Conservation (phyloP, 35 echinoderm and acorn worm species). For the Eucidaris tribuloides region DNA sequence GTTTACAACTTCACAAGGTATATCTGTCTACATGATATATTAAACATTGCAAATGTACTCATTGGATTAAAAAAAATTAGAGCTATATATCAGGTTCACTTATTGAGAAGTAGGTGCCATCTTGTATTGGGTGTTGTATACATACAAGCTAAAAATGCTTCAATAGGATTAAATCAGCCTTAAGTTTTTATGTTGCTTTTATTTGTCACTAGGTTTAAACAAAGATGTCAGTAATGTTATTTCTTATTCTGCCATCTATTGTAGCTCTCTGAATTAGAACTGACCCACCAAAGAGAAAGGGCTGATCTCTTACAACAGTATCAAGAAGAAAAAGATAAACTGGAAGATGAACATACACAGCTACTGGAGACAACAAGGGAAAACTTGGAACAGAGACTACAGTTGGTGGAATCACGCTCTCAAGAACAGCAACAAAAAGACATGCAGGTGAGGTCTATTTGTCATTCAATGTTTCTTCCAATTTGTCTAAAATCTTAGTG, state of each 20-base stretch:
- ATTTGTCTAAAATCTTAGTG: not conserved
- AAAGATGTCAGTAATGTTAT: too few relatives aligned
- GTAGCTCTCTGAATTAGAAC: constrained; percentile 60
- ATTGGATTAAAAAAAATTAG: too few relatives aligned
- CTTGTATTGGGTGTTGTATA: not conserved
- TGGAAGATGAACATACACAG: constrained; percentile 48
- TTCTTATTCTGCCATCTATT: too few relatives aligned
- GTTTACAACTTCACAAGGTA: too few relatives aligned
- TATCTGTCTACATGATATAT: too few relatives aligned
- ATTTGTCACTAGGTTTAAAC: not conserved
- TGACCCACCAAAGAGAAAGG: constrained; percentile 58
- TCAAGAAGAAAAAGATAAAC: constrained; percentile 63
- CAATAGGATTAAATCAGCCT: not conserved
- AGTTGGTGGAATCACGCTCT: constrained; percentile 31
- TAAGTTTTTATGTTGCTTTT: not conserved
- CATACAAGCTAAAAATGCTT: not conserved
- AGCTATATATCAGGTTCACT: not conserved
- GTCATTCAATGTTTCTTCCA: not conserved
- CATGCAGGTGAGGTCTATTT: constrained; percentile 43
- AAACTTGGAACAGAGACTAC: constrained; percentile 36
- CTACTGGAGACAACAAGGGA: constrained; percentile 40
- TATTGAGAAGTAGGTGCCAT: not conserved
- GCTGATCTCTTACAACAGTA: constrained; percentile 49
- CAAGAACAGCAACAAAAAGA: constrained; percentile 57
- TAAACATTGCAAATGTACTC: too few relatives aligned